phyloP scores from a whole-genome alignment of 2,797 vertebrate species.

The Sebastes matsubarae region DNA sequence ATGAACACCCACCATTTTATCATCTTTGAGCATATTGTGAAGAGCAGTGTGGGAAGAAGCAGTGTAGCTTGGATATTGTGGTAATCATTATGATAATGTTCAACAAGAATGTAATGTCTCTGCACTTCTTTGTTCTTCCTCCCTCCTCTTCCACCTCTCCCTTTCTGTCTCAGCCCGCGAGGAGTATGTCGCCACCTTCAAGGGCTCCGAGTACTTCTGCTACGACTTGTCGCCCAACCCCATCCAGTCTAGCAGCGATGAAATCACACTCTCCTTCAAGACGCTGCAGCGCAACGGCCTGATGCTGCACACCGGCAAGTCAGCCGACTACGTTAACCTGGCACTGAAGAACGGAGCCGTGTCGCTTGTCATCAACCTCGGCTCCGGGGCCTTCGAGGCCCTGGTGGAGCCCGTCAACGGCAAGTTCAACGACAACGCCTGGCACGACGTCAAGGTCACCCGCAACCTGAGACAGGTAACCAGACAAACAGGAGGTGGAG shows the following conservation, averaged over 20 bases:
- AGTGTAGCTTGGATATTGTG: conserved; percentile 40
- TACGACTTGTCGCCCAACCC: conserved; percentile 98
- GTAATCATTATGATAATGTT: conserved; percentile 53
- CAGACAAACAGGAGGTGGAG: conserved; percentile 81
- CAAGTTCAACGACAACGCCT: conserved; percentile 99
- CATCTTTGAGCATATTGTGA: conserved; percentile 63
- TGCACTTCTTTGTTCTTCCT: conserved; percentile 29
- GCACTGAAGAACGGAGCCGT: conserved; percentile 99
- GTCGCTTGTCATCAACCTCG: conserved; percentile 99
- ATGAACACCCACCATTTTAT: conserved; percentile 77
- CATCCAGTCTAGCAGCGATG: conserved; percentile 98
- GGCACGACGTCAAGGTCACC: conserved; percentile 99
- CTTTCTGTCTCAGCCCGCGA: conserved; percentile 87
- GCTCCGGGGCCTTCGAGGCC: conserved; percentile 99
- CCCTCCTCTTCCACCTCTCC: conserved; percentile 51
- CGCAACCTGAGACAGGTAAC: conserved; percentile 99
- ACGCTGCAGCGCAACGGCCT: conserved; percentile 99
- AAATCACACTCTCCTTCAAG: conserved; percentile 99
- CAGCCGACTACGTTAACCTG: conserved; percentile 98
- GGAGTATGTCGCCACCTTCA: conserved; percentile 98
- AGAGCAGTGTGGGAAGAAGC: conserved; percentile 66
- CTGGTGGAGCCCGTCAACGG: conserved; percentile 99
- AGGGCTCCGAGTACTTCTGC: conserved; percentile 99
- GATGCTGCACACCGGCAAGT: conserved; percentile 99
- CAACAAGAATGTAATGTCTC: conserved; percentile 39